Evolutionary conservation across 2,113 vertebrate species (phyloP).

Genomic region (Dicentrarchus labrax): DNA sequence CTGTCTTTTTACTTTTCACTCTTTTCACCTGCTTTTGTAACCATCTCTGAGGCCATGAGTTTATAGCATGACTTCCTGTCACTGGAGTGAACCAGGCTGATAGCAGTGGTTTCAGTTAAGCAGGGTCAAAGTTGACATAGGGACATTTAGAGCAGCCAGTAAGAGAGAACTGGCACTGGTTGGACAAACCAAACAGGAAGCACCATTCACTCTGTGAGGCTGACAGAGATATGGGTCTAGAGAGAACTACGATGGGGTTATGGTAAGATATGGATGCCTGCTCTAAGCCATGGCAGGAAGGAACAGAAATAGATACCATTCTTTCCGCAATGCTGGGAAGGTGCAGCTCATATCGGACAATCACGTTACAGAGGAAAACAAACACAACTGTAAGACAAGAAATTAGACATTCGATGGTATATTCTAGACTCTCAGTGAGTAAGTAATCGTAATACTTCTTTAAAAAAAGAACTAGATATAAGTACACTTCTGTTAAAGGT

Average conservation of each 20-base stretch:
- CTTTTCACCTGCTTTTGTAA: conserved; percentile 68
- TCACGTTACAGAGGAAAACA: conserved; percentile 60
- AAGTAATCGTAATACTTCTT: conserved; percentile 24
- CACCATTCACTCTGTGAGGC: conserved; percentile 59
- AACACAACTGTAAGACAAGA: conserved; percentile 58
- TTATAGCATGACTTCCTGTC: conserved; percentile 90
- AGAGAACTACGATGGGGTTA: conserved; percentile 66
- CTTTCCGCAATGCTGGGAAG: conserved; percentile 75
- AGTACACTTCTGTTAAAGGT: conserved; percentile 38
- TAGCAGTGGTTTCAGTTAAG: conserved; percentile 73
- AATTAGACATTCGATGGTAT: conserved; percentile 41
- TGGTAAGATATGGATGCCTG: conserved; percentile 73
- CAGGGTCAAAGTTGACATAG: conserved; percentile 64
- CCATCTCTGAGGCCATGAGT: conserved; percentile 78
- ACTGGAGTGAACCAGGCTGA: conserved; percentile 75
- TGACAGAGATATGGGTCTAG: conserved; percentile 71
- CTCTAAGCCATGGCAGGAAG: conserved; percentile 74
- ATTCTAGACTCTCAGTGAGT: not conserved
- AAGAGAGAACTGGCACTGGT: conserved; percentile 75
- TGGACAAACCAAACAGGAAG: conserved; percentile 80
- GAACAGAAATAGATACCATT: conserved; percentile 78
- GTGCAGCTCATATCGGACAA: conserved; percentile 67
- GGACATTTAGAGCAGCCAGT: conserved; percentile 46
- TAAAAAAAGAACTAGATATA: conserved; percentile 30
- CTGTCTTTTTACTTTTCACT: conserved; percentile 18